Conservation (phyloP, 2,888 invertebrate genomes). For the Operophtera brumata region DNA sequence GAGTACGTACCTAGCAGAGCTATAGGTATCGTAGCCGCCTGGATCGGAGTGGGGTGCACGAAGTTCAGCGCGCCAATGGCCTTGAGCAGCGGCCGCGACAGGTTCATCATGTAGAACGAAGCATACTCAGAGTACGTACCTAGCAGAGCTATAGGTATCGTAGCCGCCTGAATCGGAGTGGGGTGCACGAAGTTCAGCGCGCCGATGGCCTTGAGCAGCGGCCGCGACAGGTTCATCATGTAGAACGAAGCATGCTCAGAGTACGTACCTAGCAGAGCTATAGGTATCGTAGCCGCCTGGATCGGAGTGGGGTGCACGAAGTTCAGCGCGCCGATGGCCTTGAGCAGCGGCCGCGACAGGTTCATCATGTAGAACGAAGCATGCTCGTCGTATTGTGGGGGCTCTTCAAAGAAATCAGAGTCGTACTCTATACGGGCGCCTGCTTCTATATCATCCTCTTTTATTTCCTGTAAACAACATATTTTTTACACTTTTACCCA, state of each 20-base stretch:
- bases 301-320: slow-evolving; percentile 98
- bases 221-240: slow-evolving; percentile 98
- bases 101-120: slow-evolving; percentile 96
- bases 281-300: slow-evolving; percentile 96
- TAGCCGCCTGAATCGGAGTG: too few species aligned
- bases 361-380: slow-evolving; percentile 97
- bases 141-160: slow-evolving; percentile 95
- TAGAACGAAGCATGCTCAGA: slow-evolving; percentile 88
- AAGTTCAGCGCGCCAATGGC: slow-evolving; percentile 94
- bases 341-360: slow-evolving; percentile 94
- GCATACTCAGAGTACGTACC: slow-evolving; percentile 82
- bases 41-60: slow-evolving; percentile 96
- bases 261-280: slow-evolving; percentile 88
- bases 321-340: slow-evolving; percentile 93
- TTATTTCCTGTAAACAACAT: slow-evolving; percentile 55
- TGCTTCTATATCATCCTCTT: slow-evolving; percentile 71
- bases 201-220: slow-evolving; percentile 94
- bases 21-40: too few species aligned
- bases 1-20: slow-evolving; percentile 87
- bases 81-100: slow-evolving; percentile 95
- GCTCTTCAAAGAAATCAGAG: slow-evolving; percentile 82
- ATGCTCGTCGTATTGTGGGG: slow-evolving; percentile 82
- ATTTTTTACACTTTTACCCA: too few species aligned
- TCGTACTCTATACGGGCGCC: slow-evolving; percentile 66
- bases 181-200: slow-evolving; percentile 95